Evolutionary conservation across 2,888 invertebrate genomes (phyloP), one percentile per base, ranked within the genome.

Genomic region (Scaptomyza tumidula): DNA sequence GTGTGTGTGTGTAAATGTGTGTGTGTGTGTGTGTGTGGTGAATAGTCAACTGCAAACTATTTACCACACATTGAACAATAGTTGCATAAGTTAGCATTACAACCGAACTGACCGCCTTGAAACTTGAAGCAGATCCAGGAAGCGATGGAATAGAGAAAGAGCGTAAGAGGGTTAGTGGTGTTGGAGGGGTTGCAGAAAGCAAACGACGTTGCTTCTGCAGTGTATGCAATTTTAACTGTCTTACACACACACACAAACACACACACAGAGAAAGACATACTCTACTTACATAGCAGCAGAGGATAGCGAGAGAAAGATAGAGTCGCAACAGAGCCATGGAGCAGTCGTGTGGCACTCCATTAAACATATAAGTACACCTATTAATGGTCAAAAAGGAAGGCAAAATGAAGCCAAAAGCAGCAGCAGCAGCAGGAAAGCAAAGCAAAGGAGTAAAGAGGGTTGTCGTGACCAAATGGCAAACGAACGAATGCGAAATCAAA

Each of bases 351-450:
- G 87, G 81, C 87, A 84, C 87, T 84, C 89, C 83, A 84, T 84
- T 84, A 87, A 84, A 81, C 89, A 81, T 78, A 89, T 87, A 84
- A 89, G 83, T 89, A 78, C 78, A 87, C 88, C 83, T 88, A 84
- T 89, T 88, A 88, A 84, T 89, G 89, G 89, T 84, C 83, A 87
- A 71, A 86, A 86, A 60, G 88, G 81, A 88, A 80, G 71, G 55
- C 76, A 78, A 67, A 69, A 46, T 16, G 19, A 37, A 35, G 16
- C 41, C 41, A 41, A 41, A 24, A 35, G 19, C 19, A n/a, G 19
- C n/a, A 2, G 43, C 11, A 54, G 24, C 49, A 24, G 27, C 0
- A 31, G 24, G 7, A 19, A 6, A 3, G 33, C 2, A 14, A 24
- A 24, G 29, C 9, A 19, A 33, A 19, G 14, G 19, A 9, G 37